phyloP scores from a whole-genome alignment of 2,797 vertebrate species.

The Mormyrops attenuatus region DNA sequence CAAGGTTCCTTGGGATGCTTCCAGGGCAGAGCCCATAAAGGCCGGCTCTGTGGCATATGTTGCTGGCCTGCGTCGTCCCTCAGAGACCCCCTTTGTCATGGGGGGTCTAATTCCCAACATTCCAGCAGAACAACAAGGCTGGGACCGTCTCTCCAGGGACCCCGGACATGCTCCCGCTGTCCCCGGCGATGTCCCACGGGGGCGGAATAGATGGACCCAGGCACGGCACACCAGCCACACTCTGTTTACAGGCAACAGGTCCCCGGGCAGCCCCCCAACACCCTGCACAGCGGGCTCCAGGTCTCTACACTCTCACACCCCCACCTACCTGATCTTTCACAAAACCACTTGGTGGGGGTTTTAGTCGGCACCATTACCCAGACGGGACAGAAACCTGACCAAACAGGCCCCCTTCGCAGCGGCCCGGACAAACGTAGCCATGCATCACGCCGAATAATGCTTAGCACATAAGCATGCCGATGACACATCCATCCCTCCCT shows the following conservation, averaged over 20 bases:
- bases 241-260: constrained; percentile 15
- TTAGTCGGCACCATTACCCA: background rate
- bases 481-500: background rate
- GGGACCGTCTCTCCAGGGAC: background rate
- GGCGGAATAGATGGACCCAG: background rate
- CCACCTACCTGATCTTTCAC: background rate
- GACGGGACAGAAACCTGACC: background rate
- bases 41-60: constrained; percentile 39
- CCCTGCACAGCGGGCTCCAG: background rate
- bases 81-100: background rate
- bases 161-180: too few relatives aligned
- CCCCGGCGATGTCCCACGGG: background rate
- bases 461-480: background rate
- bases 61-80: constrained; percentile 32
- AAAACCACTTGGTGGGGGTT: background rate
- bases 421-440: background rate
- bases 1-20: constrained; percentile 2
- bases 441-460: background rate
- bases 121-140: constrained; percentile 26
- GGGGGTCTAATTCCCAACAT: constrained; percentile 29
- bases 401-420: background rate
- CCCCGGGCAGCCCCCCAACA: background rate
- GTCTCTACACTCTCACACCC: background rate
- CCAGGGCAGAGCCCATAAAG: constrained; percentile 31
- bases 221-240: background rate